A percentile compares a stretch with the other conserved stretches of the same genome.
Evolutionary conservation across 2,888 invertebrate species (phyloP).

Genomic region (Spatulosminthurus flaviceps): DNA sequence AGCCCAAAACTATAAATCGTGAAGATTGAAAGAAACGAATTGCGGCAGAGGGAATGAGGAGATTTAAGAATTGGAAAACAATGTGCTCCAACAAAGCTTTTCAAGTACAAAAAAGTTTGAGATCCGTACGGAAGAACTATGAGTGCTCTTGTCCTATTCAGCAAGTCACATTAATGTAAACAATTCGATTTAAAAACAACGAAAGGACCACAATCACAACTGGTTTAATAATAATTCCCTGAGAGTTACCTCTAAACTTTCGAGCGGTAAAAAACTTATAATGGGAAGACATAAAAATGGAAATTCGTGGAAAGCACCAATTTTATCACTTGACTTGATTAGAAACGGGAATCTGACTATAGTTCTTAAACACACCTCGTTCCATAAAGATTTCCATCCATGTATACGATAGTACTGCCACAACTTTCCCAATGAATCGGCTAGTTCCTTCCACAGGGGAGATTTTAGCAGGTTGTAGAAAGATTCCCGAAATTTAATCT

Average conservation of each 20-base stretch:
- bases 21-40: neutral
- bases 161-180: neutral
- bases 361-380: conserved; percentile 70
- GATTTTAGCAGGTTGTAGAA: conserved; percentile 88
- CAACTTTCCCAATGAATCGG: conserved; percentile 72
- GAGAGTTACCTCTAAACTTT: neutral
- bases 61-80: too few relatives aligned
- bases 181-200: neutral
- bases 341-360: neutral
- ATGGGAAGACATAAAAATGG: neutral
- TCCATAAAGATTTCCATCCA: conserved; percentile 89
- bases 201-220: neutral
- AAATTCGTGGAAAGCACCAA: neutral
- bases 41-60: too few relatives aligned
- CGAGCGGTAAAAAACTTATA: neutral
- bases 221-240: neutral
- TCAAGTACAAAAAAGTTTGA: too few relatives aligned
- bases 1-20: too few relatives aligned
- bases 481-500: conserved; percentile 87
- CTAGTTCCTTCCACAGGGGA: conserved; percentile 83
- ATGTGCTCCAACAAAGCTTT: too few relatives aligned
- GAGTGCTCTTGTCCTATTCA: neutral
- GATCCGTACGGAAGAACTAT: too few relatives aligned
- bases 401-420: conserved; percentile 83
- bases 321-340: neutral